phyloP scores from a whole-genome alignment of 2,888 invertebrate genomes.

The Xestoiulus laeticollis region DNA sequence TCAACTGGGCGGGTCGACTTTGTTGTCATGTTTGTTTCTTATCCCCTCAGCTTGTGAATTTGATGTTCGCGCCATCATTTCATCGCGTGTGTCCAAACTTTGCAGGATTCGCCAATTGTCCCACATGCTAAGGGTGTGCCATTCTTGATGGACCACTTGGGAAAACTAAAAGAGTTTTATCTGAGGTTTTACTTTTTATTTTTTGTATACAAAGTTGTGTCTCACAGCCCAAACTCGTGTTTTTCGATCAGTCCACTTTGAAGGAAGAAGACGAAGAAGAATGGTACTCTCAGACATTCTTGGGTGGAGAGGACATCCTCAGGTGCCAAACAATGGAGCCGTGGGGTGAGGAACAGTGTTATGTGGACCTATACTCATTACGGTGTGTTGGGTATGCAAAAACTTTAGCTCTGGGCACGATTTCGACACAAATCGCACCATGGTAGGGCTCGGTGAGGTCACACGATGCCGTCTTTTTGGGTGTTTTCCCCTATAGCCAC shows the following conservation, averaged over 20 bases:
- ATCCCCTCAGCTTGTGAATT: neutral
- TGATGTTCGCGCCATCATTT: constrained; percentile 31
- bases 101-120: neutral
- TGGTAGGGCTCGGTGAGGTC: neutral
- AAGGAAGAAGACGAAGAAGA: neutral
- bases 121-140: neutral
- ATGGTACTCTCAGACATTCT: constrained; percentile 1
- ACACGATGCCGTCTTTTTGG: constrained; percentile 37
- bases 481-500: neutral
- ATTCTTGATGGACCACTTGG: constrained; percentile 5
- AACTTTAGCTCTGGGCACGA: constrained; percentile 7
- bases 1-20: constrained; percentile 48
- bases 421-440: constrained; percentile 1
- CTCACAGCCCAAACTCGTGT: neutral
- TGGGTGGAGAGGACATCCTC: constrained; percentile 23
- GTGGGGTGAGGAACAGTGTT: constrained; percentile 9
- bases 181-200: neutral
- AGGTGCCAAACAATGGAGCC: constrained; percentile 12
- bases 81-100: constrained; percentile 45
- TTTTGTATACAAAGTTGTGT: neutral
- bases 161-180: neutral
- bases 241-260: neutral
- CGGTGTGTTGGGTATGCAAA: neutral
- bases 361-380: constrained; percentile 28
- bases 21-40: constrained; percentile 52